phyloP scores from a whole-genome alignment of 2,888 invertebrate genomes.

The Petrolisthes cinctipes region DNA sequence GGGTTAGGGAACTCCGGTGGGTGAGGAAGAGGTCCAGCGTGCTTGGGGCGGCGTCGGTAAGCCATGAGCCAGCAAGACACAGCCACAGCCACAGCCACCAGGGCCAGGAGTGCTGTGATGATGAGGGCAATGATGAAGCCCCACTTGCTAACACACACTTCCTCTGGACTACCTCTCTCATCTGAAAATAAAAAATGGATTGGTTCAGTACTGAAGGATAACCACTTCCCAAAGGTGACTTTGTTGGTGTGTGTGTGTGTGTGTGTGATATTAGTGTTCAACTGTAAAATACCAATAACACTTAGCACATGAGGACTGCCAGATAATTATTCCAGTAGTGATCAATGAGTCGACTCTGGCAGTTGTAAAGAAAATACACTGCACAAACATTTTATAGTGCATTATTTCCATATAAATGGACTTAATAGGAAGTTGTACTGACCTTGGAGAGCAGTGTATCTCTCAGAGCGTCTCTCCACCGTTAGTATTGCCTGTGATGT shows the following conservation, averaged over 20 bases:
- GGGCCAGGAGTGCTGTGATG: constrained; percentile 89
- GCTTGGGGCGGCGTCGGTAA: constrained; percentile 87
- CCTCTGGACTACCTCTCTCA: constrained; percentile 72
- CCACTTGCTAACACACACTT: constrained; percentile 93
- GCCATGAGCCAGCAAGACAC: constrained; percentile 97
- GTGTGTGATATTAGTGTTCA: not conserved
- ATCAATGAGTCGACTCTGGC: too few species aligned
- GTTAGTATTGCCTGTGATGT: constrained; percentile 92
- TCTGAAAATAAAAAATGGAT: constrained; percentile 17
- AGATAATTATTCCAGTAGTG: too few species aligned
- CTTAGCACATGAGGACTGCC: too few species aligned
- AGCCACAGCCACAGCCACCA: constrained; percentile 93
- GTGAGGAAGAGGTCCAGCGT: constrained; percentile 90
- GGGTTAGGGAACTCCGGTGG: constrained; percentile 96
- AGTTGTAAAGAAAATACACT: too few species aligned
- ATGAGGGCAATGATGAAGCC: constrained; percentile 92
- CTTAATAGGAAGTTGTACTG: too few species aligned
- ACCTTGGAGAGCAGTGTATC: constrained; percentile 84
- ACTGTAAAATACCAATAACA: too few species aligned
- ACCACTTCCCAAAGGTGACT: not conserved
- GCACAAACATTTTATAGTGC: too few species aligned
- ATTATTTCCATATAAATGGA: too few species aligned
- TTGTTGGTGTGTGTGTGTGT: not conserved
- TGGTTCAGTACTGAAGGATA: not conserved
- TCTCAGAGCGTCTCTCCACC: constrained; percentile 84